phyloP scores from a whole-genome alignment of 2,888 invertebrate species.

The Cecidostiba fungosa region DNA sequence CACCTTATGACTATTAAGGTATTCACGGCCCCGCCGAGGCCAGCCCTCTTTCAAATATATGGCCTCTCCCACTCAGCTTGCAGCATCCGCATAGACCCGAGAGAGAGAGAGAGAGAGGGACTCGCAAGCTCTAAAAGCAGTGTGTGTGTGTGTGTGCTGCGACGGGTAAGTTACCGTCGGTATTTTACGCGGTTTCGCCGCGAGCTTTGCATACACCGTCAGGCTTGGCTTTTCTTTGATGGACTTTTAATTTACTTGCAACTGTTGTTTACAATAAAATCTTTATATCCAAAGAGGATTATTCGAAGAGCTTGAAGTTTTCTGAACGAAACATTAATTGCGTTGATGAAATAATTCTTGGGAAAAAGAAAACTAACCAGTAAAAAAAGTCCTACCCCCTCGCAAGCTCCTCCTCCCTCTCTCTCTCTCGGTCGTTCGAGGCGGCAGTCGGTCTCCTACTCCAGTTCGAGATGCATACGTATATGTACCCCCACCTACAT shows the following conservation, averaged over 20 bases:
- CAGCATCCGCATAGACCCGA: neutral
- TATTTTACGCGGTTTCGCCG: slow-evolving; percentile 37
- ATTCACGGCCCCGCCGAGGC: slow-evolving; percentile 78
- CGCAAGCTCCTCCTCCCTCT: slow-evolving; percentile 19
- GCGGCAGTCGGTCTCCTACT: slow-evolving; percentile 43
- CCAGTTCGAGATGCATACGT: slow-evolving; percentile 30
- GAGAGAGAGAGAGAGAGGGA: neutral
- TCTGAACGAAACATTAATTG: no score
- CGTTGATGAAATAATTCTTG: no score
- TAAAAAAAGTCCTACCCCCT: neutral
- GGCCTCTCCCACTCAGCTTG: slow-evolving; percentile 38
- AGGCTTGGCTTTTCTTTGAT: neutral
- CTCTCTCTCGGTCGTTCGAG: neutral
- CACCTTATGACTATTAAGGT: slow-evolving; percentile 78
- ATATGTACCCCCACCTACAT: neutral
- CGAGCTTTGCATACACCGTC: neutral
- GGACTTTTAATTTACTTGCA: neutral
- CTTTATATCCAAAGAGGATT: no score
- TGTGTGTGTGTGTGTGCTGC: slow-evolving; percentile 39
- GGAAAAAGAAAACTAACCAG: neutral
- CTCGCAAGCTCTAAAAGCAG: slow-evolving; percentile 40
- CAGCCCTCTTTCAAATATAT: slow-evolving; percentile 76
- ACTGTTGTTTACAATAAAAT: neutral
- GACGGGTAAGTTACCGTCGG: slow-evolving; percentile 23
- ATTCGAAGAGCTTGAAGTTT: no score